Evolutionary conservation across 2,113 vertebrate genomes (phyloP), one percentile per base, ranked within the genome.

Genomic region (Vulpes ferrilata): DNA sequence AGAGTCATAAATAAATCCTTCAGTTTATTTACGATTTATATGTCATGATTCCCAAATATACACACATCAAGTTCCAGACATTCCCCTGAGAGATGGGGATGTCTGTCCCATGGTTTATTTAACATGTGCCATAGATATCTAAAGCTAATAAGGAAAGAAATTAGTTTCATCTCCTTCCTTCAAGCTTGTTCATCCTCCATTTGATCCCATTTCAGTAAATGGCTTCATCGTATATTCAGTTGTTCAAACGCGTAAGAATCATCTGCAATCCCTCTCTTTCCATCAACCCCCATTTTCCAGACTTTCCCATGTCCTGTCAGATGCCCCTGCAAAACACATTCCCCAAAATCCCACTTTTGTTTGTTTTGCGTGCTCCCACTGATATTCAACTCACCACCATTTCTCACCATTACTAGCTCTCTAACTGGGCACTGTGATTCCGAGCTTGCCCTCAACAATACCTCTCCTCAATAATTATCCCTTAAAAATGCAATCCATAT

Each of bases 181-280:
- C 57, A 23, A 22, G 59, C 32, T 20, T 86, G 20, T 83, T 78
- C 32, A 19, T 55, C 48, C 19, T 51, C 71, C 48, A 5, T 84
- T 55, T 84, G n/a, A 19, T 12, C 67, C 13, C n/a, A 53, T 80
- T 38, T 90, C 22, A 48, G 82, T 27, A 38, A n/a, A 69, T 8
- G 25, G n/a, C 2, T 19, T 38, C 7, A 35, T 38, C 15, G 7
- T n/a, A 62, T 60, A 78, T 25, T 43, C n/a, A 67, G 62, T 9
- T 48, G 27, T 30, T 25, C 67, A 51, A 25, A 80, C 62, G 43
- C 3, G 0, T 4, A 20, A 38, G 11, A 3, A 5, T 35, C 65
- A 83, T n/a, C 65, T 60, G 73, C 73, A 43, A 53, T 15, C 43
- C 35, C n/a, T 65, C 38, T 9, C 69, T 55, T 38, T 60, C 9